A percentile compares a stretch with the other conserved stretches of the same genome.
phyloP scores from a whole-genome alignment of 2,113 vertebrate genomes.

The Stegostoma tigrinum region DNA sequence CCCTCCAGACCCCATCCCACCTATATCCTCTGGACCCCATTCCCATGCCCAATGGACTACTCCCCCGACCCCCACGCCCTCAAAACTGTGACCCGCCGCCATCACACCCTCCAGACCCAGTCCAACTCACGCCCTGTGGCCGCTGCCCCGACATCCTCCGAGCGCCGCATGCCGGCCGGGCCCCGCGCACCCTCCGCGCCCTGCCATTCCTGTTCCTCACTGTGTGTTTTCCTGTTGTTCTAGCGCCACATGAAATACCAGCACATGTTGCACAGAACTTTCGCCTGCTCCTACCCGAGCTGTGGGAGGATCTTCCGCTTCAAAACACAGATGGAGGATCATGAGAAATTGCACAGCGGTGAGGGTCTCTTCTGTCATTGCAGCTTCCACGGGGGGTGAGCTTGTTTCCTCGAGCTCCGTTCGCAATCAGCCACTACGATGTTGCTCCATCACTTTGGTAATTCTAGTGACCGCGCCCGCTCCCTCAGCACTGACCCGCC shows the following conservation, averaged over 20 bases:
- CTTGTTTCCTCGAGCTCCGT: no score
- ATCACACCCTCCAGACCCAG: no score
- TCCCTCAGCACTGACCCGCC: no score
- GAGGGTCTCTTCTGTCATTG: conserved; percentile 40
- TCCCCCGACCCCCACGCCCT: no score
- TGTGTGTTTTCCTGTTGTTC: background rate
- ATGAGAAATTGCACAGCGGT: conserved; percentile 66
- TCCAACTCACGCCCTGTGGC: background rate
- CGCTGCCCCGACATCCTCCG: no score
- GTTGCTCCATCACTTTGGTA: no score
- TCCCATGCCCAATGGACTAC: no score
- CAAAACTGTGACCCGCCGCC: no score
- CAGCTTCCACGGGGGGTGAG: no score
- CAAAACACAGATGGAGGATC: conserved; percentile 70
- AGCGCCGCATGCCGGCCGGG: background rate
- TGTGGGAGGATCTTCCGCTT: conserved; percentile 73
- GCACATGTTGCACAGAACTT: conserved; percentile 68
- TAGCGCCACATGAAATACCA: conserved; percentile 69
- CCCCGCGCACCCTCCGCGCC: background rate
- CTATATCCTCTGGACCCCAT: background rate
- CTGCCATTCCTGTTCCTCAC: background rate
- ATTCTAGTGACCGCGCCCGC: background rate
- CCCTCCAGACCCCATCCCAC: background rate
- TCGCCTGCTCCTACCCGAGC: conserved; percentile 58
- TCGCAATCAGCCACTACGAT: no score